phyloP scores from a whole-genome alignment of 2,888 invertebrate genomes.

The Nephrotoma appendiculata region DNA sequence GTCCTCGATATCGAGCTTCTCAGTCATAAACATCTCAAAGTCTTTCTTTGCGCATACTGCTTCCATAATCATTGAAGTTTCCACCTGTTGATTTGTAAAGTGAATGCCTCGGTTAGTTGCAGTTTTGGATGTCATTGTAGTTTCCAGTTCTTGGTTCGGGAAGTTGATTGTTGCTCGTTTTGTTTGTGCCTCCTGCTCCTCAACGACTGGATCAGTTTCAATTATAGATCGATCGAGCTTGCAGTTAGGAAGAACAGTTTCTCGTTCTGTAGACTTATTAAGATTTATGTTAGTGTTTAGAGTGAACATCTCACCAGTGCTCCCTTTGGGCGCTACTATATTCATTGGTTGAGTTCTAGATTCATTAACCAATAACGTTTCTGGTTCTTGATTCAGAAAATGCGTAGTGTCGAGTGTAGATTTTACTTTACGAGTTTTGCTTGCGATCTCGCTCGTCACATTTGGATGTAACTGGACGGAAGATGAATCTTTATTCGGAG shows the following conservation, averaged over 20 bases:
- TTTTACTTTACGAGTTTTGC: no score
- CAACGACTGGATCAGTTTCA: background rate
- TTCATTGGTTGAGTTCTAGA: background rate
- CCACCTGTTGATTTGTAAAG: background rate
- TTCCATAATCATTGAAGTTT: background rate
- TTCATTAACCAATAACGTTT: background rate
- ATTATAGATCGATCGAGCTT: background rate
- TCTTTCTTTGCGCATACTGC: background rate
- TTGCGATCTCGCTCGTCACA: no score
- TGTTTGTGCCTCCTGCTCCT: background rate
- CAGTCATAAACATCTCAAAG: no score
- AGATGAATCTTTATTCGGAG: no score
- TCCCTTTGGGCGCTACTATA: background rate
- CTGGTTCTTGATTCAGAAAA: background rate
- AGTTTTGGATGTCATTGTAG: background rate
- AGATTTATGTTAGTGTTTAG: background rate
- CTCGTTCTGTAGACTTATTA: no score
- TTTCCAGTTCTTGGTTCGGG: background rate
- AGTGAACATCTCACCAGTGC: background rate
- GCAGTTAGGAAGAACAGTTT: no score
- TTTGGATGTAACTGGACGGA: no score
- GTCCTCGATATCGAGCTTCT: background rate
- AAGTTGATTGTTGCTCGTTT: background rate
- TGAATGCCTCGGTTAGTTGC: background rate
- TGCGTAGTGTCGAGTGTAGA: background rate